A percentile compares a stretch with the other conserved stretches of the same genome.
phyloP scores from a whole-genome alignment of 2,888 invertebrate genomes.

The Drosophila pseudotakahashii region DNA sequence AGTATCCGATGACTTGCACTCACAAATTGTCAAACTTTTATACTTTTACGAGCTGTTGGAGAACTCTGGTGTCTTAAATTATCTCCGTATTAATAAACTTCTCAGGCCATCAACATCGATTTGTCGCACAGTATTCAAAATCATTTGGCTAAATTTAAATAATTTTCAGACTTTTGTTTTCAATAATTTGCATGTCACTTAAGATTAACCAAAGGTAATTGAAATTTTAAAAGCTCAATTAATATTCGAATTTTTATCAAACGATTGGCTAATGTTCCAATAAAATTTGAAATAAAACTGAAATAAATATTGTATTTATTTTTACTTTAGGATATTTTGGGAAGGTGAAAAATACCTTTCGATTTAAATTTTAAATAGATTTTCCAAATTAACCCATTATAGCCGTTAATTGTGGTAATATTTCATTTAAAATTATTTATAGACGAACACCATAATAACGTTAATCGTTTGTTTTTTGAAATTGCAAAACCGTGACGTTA shows the following conservation, averaged over 20 bases:
- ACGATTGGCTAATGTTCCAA: background rate
- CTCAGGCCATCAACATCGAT: conserved; percentile 23
- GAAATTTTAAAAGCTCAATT: conserved; percentile 1
- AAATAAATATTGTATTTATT: background rate
- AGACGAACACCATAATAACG: conserved; percentile 9
- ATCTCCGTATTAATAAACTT: conserved; percentile 33
- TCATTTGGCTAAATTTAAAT: conserved; percentile 14
- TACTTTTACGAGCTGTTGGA: conserved; percentile 17
- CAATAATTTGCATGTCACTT: conserved; percentile 10
- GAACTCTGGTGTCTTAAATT: conserved; percentile 21
- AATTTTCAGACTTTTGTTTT: conserved; percentile 6
- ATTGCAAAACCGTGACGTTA: conserved; percentile 35
- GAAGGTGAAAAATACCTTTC: no score
- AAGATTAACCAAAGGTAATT: conserved; percentile 2
- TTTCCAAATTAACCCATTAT: background rate
- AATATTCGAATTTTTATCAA: conserved; percentile 5
- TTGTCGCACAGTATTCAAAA: conserved; percentile 19
- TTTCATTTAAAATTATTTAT: conserved; percentile 10
- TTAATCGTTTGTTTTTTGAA: conserved; percentile 22
- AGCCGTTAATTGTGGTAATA: background rate
- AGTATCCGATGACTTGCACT: conserved; percentile 30
- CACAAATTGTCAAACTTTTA: conserved; percentile 18
- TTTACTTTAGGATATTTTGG: no score
- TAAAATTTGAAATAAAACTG: background rate
- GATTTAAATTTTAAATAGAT: no score